Evolutionary conservation across 2,888 invertebrate species (phyloP).

Genomic region (Scelioninae gen. 1): DNA sequence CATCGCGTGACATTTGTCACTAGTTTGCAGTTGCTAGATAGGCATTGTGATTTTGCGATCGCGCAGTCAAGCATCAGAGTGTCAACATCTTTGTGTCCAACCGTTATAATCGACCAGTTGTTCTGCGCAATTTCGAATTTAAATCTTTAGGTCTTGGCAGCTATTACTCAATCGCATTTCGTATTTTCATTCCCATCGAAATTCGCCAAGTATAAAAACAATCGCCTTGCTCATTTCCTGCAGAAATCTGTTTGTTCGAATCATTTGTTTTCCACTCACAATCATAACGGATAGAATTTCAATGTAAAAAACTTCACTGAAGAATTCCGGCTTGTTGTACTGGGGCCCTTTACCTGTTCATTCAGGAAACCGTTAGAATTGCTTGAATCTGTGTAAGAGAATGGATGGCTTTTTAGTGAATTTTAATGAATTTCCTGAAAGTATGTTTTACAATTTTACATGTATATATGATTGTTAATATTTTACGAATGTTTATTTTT

Average conservation of each 20-base stretch:
- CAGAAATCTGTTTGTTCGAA: constrained; percentile 63
- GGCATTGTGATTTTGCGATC: constrained; percentile 37
- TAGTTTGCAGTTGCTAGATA: constrained; percentile 31
- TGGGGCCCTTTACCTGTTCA: background rate
- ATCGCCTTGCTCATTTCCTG: constrained; percentile 73
- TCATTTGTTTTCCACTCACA: constrained; percentile 71
- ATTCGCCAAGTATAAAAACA: constrained; percentile 8
- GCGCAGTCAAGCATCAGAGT: background rate
- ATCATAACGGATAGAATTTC: constrained; percentile 70
- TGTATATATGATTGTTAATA: too few species aligned
- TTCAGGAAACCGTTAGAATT: constrained; percentile 24
- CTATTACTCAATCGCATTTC: too few species aligned
- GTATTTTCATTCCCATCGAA: background rate
- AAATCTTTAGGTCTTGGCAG: too few species aligned
- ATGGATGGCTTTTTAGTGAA: too few species aligned
- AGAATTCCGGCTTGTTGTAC: constrained; percentile 77
- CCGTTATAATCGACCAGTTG: too few species aligned
- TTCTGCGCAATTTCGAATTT: too few species aligned
- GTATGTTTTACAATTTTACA: too few species aligned
- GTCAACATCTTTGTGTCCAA: too few species aligned
- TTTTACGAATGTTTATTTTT: too few species aligned
- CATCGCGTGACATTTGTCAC: constrained; percentile 40
- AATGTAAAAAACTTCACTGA: constrained; percentile 69
- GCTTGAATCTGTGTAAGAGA: too few species aligned
- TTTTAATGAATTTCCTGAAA: too few species aligned